Conservation (phyloP, 1,140 invertebrate genomes). For the Leptoteleia sp. region DNA sequence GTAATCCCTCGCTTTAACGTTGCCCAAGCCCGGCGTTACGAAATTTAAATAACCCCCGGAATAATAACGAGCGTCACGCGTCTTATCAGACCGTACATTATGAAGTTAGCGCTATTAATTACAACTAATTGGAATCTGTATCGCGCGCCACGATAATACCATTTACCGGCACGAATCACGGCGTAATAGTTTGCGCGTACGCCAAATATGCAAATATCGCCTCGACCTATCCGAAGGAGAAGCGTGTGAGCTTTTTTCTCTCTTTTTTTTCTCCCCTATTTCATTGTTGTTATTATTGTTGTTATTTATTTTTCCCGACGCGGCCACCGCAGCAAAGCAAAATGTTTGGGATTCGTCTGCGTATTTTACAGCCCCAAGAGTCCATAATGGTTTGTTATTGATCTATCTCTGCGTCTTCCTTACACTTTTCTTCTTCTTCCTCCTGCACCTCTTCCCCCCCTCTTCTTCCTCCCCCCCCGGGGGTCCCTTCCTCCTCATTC, state of each 20-base stretch:
- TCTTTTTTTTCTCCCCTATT: no score
- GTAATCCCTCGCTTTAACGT: background rate
- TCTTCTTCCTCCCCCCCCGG: background rate
- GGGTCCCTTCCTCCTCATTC: slow-evolving; percentile 44
- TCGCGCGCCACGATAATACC: slow-evolving; percentile 7
- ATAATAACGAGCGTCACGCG: slow-evolving; percentile 1
- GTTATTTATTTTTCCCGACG: slow-evolving; percentile 33
- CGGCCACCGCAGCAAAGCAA: slow-evolving; percentile 8
- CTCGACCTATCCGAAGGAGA: background rate
- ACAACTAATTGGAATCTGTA: slow-evolving; percentile 37
- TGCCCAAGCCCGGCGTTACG: background rate
- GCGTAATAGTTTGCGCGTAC: slow-evolving; percentile 4
- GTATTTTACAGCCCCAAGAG: slow-evolving; percentile 67
- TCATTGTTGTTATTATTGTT: no score
- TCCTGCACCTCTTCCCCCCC: slow-evolving; percentile 9
- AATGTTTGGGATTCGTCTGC: slow-evolving; percentile 34
- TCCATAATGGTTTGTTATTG: slow-evolving; percentile 77
- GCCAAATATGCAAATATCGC: slow-evolving; percentile 26
- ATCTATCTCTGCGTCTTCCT: slow-evolving; percentile 64
- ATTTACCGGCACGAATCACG: slow-evolving; percentile 35
- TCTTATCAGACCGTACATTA: slow-evolving; percentile 6
- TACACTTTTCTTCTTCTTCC: slow-evolving; percentile 59
- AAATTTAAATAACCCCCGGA: slow-evolving; percentile 5
- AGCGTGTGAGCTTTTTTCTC: slow-evolving; percentile 1
- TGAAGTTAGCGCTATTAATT: slow-evolving; percentile 33